Conservation (phyloP, 2,888 invertebrate species). For the Axea sp. region DNA sequence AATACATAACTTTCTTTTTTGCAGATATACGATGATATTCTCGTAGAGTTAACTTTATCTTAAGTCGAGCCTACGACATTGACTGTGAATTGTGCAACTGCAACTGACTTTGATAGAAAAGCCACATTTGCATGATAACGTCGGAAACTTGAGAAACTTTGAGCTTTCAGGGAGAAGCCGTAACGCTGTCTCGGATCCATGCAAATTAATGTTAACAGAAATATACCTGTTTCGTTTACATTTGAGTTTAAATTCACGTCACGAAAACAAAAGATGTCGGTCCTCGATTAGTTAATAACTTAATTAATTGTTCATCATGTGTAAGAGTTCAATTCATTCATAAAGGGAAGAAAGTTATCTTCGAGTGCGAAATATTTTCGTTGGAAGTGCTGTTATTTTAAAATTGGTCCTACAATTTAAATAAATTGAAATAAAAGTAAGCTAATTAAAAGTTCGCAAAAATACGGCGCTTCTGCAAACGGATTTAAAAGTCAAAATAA, state of each 20-base stretch:
- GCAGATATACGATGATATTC: constrained; percentile 12
- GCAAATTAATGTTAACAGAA: constrained; percentile 54
- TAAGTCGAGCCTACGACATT: constrained; percentile 28
- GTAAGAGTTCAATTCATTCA: too few species aligned
- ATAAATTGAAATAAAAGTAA: too few species aligned
- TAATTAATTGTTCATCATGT: constrained; percentile 22
- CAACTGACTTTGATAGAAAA: constrained; percentile 54
- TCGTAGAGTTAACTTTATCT: constrained; percentile 41
- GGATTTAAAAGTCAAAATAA: too few species aligned
- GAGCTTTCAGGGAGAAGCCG: constrained; percentile 28
- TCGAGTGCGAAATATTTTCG: too few species aligned
- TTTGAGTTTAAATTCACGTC: not conserved
- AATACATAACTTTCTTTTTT: constrained; percentile 27
- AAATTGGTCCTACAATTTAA: too few species aligned
- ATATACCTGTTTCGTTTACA: constrained; percentile 46
- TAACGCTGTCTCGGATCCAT: constrained; percentile 27
- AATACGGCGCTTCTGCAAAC: too few species aligned
- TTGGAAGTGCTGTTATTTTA: too few species aligned
- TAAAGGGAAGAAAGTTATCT: too few species aligned
- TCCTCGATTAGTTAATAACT: not conserved
- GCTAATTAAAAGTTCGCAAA: too few species aligned
- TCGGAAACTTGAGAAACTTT: constrained; percentile 46
- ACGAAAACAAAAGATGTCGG: too few species aligned
- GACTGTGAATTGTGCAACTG: constrained; percentile 41
- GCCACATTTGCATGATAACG: constrained; percentile 59